These are phyloP conservation scores for Nemurella pictetii DNA, from an alignment of 2,888 invertebrate genomes.

Conservation along the genomic window DNA sequence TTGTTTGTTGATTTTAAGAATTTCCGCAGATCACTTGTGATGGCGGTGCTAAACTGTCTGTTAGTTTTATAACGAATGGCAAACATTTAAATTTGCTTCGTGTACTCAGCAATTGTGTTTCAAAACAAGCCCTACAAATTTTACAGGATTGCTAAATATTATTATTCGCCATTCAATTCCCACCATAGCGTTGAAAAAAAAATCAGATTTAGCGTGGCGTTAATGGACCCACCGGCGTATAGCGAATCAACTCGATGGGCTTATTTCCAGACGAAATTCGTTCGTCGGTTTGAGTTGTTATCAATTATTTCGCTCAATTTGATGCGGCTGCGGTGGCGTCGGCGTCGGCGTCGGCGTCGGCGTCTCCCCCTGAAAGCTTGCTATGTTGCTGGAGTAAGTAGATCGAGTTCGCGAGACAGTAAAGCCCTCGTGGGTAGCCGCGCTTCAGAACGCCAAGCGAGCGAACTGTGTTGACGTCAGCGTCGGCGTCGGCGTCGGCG, in stretches of 20 bases:
- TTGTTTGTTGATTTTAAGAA: too few species aligned
- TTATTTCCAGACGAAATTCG: not conserved
- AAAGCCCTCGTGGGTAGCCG: not conserved
- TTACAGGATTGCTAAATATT: not conserved
- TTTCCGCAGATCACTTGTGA: too few species aligned
- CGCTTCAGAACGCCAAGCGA: not conserved
- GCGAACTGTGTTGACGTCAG: not conserved
- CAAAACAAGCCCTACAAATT: not conserved
- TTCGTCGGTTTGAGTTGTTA: slow-evolving; percentile 1
- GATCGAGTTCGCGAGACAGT: not conserved
- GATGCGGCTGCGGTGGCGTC: too few species aligned
- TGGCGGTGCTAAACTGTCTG: too few species aligned
- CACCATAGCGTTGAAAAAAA: not conserved
- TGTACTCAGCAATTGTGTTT: too few species aligned
- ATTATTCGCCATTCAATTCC: not conserved
- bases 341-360: too few species aligned
- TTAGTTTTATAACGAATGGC: too few species aligned
- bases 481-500: not conserved
- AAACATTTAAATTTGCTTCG: too few species aligned
- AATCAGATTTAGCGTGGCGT: not conserved
- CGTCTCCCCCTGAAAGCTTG: not conserved
- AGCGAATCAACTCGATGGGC: not conserved
- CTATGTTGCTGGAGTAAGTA: not conserved
- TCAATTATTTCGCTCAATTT: slow-evolving; percentile 36
- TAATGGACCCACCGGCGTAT: not conserved